Evolutionary conservation across 1,140 invertebrate genomes (phyloP).

Genomic region (Temnothorax longispinosus): DNA sequence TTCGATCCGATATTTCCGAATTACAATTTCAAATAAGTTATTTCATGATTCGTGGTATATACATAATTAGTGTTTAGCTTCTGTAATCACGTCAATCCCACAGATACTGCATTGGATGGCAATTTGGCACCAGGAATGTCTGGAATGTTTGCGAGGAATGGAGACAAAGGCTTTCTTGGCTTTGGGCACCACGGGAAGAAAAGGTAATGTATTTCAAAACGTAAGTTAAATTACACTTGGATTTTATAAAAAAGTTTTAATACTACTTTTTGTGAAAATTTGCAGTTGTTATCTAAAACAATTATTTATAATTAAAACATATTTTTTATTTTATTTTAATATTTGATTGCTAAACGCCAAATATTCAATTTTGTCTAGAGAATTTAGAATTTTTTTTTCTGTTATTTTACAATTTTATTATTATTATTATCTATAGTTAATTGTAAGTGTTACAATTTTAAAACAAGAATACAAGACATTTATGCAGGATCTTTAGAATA

Average conservation of each 20-base stretch:
- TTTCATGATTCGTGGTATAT: not conserved
- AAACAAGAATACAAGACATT: not conserved
- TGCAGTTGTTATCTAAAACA: not conserved
- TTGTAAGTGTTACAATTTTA: not conserved
- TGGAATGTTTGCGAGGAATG: constrained; percentile 84
- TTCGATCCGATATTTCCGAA: not conserved
- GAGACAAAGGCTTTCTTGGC: constrained; percentile 83
- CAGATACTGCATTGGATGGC: constrained; percentile 80
- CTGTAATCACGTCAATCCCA: not conserved
- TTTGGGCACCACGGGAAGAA: constrained; percentile 84
- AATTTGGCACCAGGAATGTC: constrained; percentile 80
- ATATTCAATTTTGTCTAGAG: too few relatives aligned
- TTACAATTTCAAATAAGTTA: not conserved
- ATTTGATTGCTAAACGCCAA: too few relatives aligned
- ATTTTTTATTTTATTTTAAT: too few relatives aligned
- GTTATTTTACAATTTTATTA: not conserved
- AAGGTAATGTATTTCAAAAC: constrained; percentile 75
- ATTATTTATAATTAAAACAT: too few relatives aligned
- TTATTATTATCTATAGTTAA: not conserved
- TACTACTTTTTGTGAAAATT: not conserved
- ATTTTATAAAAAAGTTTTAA: not conserved
- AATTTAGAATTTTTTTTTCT: not conserved
- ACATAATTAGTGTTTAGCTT: constrained; percentile 27
- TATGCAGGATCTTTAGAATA: not conserved
- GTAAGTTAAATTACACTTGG: not conserved